Evolutionary conservation across 2,113 vertebrate genomes (phyloP), one percentile per base, ranked within the genome.

Genomic region (Peromyscus californicus): DNA sequence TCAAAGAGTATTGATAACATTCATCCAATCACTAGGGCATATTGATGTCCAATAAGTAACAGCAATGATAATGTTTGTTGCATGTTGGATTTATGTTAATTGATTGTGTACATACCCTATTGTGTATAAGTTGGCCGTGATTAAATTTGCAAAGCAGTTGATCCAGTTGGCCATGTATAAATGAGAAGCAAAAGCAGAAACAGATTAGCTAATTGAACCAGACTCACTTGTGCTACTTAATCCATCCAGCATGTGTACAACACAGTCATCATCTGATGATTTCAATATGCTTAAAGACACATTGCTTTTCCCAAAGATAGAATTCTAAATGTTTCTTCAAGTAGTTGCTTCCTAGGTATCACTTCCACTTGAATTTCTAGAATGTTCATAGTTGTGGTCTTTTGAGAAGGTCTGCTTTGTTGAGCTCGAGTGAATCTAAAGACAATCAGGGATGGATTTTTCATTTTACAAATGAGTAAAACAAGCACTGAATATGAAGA

Each of bases 101-200:
- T 78, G 61, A 42, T 80, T 57, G 75, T n/a, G 67, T 48, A 15
- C 12, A 67, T 39, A 26, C 39, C 70, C 22, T n/a, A 26, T 48
- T 84, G 57, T 92, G n/a, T 63, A 89, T 96, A 29, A 54, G 65
- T 74, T 74, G 78, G 12, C 7, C 51, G 29, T 29, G 19, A 78
- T 74, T 97, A 45, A 48, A 95, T 94, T 94, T 96, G 19, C 22
- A 67, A 4, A 80, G 70, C 84, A 42, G 19, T 65, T 17, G 15
- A 65, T 86, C 48, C 74, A 80, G 51, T 76, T 48, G 76, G 7
- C 36, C n/a, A 8, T 78, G 74, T 84, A 45, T 48, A 90, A 29
- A 74, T 93, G 63, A 3, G 39, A 93, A 75, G 31, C 16, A 36
- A 79, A 84, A 33, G 48, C 57, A 93, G 61, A 83, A 93, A 75